A percentile compares a stretch with the other conserved stretches of the same genome.
Conservation (phyloP, 2,888 invertebrate genomes). For the Agonopterix alstromeriana region DNA sequence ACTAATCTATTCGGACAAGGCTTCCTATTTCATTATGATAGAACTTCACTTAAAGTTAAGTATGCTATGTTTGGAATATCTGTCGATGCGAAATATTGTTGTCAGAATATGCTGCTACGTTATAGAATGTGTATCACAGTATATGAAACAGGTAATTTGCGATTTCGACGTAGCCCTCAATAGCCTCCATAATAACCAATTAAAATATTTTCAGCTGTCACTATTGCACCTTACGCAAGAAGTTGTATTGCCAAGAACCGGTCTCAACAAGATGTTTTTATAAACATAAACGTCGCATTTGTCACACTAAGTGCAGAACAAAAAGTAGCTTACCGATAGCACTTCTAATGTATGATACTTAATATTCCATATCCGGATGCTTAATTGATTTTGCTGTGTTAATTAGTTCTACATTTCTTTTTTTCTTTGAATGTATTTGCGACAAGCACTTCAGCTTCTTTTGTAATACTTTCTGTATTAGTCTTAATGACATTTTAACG, state of each 20-base stretch:
- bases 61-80: too few relatives aligned
- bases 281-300: conserved; percentile 29
- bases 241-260: too few relatives aligned
- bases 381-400: conserved; percentile 14
- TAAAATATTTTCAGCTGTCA: too few relatives aligned
- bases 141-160: too few relatives aligned
- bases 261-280: conserved; percentile 23
- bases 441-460: neutral
- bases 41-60: too few relatives aligned
- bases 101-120: too few relatives aligned
- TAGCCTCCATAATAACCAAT: neutral
- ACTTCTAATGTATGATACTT: conserved; percentile 14
- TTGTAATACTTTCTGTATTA: neutral
- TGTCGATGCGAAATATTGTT: too few relatives aligned
- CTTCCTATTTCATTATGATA: too few relatives aligned
- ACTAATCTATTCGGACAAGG: too few relatives aligned
- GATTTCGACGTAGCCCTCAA: conserved; percentile 3
- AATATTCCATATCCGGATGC: conserved; percentile 13
- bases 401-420: neutral
- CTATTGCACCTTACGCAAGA: too few relatives aligned
- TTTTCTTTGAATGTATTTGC: neutral
- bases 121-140: too few relatives aligned
- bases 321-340: conserved; percentile 24
- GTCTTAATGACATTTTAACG: neutral
- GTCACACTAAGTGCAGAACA: conserved; percentile 24